Conservation (phyloP, 2,113 vertebrate genomes). For the Ginglymostoma cirratum region DNA sequence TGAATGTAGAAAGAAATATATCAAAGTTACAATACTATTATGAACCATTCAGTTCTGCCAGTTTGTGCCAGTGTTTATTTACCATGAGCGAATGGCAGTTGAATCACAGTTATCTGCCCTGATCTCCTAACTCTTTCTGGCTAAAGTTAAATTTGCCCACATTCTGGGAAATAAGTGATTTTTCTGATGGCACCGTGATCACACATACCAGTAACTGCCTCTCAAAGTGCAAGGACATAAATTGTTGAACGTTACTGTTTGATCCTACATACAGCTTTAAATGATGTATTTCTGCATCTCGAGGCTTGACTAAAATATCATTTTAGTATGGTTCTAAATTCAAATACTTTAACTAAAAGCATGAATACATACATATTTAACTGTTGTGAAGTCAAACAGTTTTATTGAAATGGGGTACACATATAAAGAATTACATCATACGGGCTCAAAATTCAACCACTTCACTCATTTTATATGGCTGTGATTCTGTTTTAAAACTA, state of each 20-base stretch:
- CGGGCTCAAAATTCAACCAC: not conserved
- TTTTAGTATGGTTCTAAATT: slow-evolving; percentile 10
- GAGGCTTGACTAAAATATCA: not conserved
- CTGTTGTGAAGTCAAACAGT: not conserved
- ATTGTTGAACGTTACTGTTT: not conserved
- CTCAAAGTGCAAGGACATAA: not conserved
- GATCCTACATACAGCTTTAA: not conserved
- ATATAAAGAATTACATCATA: not conserved
- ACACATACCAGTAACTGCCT: not conserved
- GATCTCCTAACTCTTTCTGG: not conserved
- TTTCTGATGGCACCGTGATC: not conserved
- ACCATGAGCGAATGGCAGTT: not conserved
- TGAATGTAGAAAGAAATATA: not conserved
- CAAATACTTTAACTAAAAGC: not conserved
- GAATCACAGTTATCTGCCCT: not conserved
- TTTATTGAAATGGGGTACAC: not conserved
- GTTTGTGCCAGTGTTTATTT: not conserved
- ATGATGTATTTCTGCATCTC: not conserved
- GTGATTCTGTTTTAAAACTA: not conserved
- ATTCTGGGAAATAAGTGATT: not conserved
- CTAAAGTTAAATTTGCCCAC: not conserved
- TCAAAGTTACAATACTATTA: not conserved
- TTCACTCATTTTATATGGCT: not conserved
- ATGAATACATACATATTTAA: not conserved
- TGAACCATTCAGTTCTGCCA: not conserved